phyloP scores from a whole-genome alignment of 1,140 invertebrate genomes.

The Zaprionus nigranus region DNA sequence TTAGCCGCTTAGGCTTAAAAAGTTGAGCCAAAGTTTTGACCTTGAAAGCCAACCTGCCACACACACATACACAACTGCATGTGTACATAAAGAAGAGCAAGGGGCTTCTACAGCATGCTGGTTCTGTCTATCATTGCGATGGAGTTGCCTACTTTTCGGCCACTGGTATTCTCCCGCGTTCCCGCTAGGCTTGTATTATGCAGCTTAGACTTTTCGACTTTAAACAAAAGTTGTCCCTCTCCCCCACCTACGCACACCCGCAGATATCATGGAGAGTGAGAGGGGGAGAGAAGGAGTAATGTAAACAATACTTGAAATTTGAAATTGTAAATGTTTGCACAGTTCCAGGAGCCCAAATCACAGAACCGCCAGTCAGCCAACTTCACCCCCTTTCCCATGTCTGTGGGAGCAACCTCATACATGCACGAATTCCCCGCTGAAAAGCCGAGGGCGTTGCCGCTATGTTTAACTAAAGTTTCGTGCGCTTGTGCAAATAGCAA shows the following conservation, averaged over 20 bases:
- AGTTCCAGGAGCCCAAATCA: constrained; percentile 54
- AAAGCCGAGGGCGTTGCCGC: constrained; percentile 56
- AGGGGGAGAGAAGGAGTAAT: constrained; percentile 23
- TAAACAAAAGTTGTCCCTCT: constrained; percentile 38
- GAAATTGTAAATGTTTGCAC: constrained; percentile 76
- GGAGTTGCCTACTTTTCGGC: constrained; percentile 21
- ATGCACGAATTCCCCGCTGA: neutral
- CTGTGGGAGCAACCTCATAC: neutral
- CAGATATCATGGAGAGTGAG: neutral
- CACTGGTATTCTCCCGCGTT: constrained; percentile 4
- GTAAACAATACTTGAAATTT: constrained; percentile 74
- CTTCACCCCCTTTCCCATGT: neutral
- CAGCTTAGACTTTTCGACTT: constrained; percentile 56
- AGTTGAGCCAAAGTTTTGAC: constrained; percentile 66
- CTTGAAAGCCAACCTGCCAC: constrained; percentile 53
- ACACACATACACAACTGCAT: constrained; percentile 2
- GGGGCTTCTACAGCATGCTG: neutral
- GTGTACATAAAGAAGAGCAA: neutral
- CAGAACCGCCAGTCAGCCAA: constrained; percentile 39
- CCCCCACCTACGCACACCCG: constrained; percentile 12
- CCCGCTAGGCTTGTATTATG: constrained; percentile 36
- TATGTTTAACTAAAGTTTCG: constrained; percentile 74
- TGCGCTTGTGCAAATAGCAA: constrained; percentile 69
- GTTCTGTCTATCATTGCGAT: constrained; percentile 32
- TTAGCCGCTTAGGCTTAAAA: constrained; percentile 58